Evolutionary conservation across 2,888 invertebrate genomes (phyloP).

Genomic region (Gastrophysa polygoni): DNA sequence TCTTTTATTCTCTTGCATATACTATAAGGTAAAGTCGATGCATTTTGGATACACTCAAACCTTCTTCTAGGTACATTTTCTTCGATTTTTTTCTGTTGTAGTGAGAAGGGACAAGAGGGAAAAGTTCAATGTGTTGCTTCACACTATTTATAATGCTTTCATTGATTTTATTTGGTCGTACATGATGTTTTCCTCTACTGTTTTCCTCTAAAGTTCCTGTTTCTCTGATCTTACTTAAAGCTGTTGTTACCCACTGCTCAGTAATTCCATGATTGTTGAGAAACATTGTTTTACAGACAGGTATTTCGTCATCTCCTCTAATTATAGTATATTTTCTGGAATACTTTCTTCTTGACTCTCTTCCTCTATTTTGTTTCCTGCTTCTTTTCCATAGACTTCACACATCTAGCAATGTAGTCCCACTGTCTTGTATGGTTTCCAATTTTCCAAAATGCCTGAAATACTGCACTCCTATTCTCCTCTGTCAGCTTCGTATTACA

Average conservation of each 20-base stretch:
- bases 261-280: constrained; percentile 10
- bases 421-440: constrained; percentile 7
- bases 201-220: constrained; percentile 8
- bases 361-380: no score
- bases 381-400: no score
- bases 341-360: no score
- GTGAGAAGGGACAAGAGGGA: not conserved
- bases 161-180: constrained; percentile 8
- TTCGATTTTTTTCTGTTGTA: not conserved
- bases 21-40: not conserved
- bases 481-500: constrained; percentile 7
- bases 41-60: not conserved
- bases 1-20: not conserved
- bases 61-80: constrained; percentile 1
- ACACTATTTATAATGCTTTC: constrained; percentile 5
- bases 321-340: not conserved
- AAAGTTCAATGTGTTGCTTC: not conserved
- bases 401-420: not conserved
- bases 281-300: constrained; percentile 5
- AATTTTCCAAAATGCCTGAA: constrained; percentile 12
- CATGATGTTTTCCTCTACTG: constrained; percentile 6
- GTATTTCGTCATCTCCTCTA: not conserved
- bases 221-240: constrained; percentile 2
- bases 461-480: constrained; percentile 8
- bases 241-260: constrained; percentile 11